Conservation (phyloP, 2,888 invertebrate genomes). For the Apotomis betuletana region DNA sequence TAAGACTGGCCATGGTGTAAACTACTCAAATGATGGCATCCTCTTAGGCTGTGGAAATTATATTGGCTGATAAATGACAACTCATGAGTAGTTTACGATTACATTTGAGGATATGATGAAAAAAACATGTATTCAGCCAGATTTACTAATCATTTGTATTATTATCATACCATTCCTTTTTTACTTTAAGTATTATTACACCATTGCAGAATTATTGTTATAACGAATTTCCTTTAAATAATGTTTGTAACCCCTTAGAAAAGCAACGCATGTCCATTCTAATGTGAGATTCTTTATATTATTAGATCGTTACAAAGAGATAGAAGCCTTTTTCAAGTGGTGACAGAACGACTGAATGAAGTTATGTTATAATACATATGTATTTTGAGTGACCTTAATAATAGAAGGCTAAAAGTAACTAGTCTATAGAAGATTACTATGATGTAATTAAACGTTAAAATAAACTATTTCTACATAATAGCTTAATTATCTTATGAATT, state of each 20-base stretch:
- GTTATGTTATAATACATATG: background rate
- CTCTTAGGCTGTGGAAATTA: no score
- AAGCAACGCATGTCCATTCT: background rate
- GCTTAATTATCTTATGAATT: constrained; percentile 23
- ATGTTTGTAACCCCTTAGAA: background rate
- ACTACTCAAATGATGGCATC: no score
- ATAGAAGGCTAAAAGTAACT: constrained; percentile 18
- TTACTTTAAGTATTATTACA: constrained; percentile 17
- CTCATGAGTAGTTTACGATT: background rate
- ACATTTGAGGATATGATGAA: background rate
- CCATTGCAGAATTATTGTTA: background rate
- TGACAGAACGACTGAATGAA: no score
- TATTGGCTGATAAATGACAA: background rate
- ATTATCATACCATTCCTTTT: constrained; percentile 5
- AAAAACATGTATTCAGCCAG: background rate
- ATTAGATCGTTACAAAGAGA: background rate
- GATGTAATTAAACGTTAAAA: background rate
- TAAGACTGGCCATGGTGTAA: no score
- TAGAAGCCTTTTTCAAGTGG: background rate
- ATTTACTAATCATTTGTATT: background rate
- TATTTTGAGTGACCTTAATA: constrained; percentile 12
- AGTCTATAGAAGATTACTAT: constrained; percentile 18
- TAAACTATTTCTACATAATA: background rate
- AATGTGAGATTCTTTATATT: no score
- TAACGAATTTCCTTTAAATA: background rate